Evolutionary conservation across 2,113 vertebrate species (phyloP).

Genomic region (Brachyistius frenatus): DNA sequence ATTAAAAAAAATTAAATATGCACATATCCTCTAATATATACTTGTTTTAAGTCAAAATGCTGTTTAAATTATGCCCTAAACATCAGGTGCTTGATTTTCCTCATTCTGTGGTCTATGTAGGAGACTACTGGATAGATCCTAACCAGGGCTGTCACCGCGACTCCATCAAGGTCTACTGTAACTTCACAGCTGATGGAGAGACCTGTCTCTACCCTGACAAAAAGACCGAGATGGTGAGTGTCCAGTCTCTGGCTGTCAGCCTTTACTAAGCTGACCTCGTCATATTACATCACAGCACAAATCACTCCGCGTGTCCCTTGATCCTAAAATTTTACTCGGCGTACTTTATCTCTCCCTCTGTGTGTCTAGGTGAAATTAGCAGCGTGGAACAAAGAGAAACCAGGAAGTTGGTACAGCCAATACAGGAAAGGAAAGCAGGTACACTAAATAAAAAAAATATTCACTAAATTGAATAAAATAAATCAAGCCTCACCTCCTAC

Average conservation of each 20-base stretch:
- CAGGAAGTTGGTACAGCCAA: constrained; percentile 92
- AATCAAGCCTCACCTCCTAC: constrained; percentile 2
- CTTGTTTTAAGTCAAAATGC: background rate
- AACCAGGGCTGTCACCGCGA: constrained; percentile 93
- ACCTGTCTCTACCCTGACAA: constrained; percentile 93
- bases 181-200: constrained; percentile 93
- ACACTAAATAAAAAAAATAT: constrained; percentile 17
- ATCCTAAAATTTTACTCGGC: constrained; percentile 27
- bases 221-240: constrained; percentile 88
- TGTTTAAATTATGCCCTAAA: constrained; percentile 5
- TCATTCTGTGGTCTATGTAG: constrained; percentile 72
- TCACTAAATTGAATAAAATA: background rate
- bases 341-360: constrained; percentile 14
- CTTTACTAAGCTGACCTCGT: constrained; percentile 48
- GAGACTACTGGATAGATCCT: constrained; percentile 97
- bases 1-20: no score
- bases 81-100: constrained; percentile 20
- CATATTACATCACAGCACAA: constrained; percentile 46
- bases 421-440: constrained; percentile 93
- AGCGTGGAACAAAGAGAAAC: constrained; percentile 91
- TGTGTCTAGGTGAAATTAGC: constrained; percentile 89
- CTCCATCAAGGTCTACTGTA: constrained; percentile 92
- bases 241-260: constrained; percentile 30
- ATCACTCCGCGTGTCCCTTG: constrained; percentile 38
- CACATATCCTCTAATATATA: no score